Conservation (phyloP, 2,888 invertebrate species). For the Capitulum mitella region DNA sequence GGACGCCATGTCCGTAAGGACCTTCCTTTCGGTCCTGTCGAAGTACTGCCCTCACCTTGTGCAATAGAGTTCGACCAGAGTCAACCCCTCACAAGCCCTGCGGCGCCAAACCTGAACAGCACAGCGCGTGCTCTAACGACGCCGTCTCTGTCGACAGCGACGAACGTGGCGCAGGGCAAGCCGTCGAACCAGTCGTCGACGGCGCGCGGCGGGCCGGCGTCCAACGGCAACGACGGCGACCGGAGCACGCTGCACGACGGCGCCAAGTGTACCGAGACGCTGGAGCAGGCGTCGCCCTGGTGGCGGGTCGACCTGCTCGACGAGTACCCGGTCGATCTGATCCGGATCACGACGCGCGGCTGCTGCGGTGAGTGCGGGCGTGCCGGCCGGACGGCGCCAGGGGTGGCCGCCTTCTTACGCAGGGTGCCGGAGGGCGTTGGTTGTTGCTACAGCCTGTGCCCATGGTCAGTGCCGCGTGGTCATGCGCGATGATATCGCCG, state of each 20-base stretch:
- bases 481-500: no score
- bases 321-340: conserved; percentile 75
- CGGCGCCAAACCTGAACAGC: no score
- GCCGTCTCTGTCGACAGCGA: conserved; percentile 29
- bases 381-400: no score
- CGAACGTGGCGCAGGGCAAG: conserved; percentile 46
- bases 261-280: conserved; percentile 79
- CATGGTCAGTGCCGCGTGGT: no score
- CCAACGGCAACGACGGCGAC: conserved; percentile 82
- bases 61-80: no score
- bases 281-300: conserved; percentile 83
- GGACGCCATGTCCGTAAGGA: no score
- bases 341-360: conserved; percentile 64
- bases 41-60: no score
- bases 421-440: no score
- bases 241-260: conserved; percentile 75
- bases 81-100: no score
- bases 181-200: conserved; percentile 87
- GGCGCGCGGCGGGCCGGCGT: conserved; percentile 70
- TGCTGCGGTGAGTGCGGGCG: conserved; percentile 54
- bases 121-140: not conserved
- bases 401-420: no score
- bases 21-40: no score
- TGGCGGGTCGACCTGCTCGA: conserved; percentile 82
- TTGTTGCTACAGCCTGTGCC: no score